Evolutionary conservation across 1,140 invertebrate species (phyloP).

Genomic region (Rhopalosiphum maidis): DNA sequence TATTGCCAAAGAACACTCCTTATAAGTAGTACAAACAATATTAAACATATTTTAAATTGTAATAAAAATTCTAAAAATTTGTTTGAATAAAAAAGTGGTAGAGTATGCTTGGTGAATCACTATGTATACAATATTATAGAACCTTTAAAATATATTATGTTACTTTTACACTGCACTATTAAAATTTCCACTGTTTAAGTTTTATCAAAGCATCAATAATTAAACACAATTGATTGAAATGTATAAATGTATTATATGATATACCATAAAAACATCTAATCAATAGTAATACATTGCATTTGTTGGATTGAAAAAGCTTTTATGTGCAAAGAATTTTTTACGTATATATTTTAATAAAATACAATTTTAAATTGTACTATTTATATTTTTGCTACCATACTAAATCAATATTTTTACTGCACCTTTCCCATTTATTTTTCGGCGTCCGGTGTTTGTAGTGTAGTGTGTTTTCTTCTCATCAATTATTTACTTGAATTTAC

Average conservation of each 20-base stretch:
- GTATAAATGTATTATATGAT: background rate
- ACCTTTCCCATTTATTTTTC: background rate
- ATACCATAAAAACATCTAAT: background rate
- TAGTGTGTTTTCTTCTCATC: background rate
- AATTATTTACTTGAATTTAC: slow-evolving; percentile 4
- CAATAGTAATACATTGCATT: background rate
- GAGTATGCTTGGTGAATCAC: too few species aligned
- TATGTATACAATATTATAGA: too few species aligned
- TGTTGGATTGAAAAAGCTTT: background rate
- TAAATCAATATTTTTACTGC: slow-evolving; percentile 21
- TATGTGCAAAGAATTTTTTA: background rate
- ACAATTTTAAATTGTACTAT: background rate
- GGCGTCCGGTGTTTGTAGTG: background rate
- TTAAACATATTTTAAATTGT: too few species aligned
- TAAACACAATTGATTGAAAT: background rate
- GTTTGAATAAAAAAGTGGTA: too few species aligned
- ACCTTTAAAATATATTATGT: too few species aligned
- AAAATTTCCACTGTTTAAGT: background rate
- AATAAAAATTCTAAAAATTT: too few species aligned
- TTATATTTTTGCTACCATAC: background rate
- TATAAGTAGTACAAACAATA: too few species aligned
- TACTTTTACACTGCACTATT: too few species aligned
- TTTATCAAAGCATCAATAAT: background rate
- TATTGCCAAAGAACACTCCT: too few species aligned
- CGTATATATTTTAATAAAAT: background rate